Conservation (phyloP, 2,797 vertebrate genomes). For the Alexandromys oeconomus region DNA sequence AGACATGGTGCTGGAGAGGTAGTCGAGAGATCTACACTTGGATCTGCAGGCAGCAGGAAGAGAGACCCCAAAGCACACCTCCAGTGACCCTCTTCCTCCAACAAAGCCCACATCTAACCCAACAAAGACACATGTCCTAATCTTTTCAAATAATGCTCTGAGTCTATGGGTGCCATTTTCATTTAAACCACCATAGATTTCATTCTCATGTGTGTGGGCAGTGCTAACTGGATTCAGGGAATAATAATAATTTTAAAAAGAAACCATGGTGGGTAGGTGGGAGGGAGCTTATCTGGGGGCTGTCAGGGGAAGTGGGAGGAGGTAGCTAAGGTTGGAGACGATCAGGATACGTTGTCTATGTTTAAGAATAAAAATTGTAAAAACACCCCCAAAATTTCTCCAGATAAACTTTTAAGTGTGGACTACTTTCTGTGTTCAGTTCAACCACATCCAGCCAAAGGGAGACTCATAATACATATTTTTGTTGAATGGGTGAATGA, state of each 20-base stretch:
- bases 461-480: background rate
- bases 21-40: background rate
- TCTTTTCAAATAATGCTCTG: background rate
- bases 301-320: background rate
- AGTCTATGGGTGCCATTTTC: background rate
- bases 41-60: background rate
- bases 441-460: background rate
- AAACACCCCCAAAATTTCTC: background rate
- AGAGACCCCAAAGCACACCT: background rate
- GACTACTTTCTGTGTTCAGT: background rate
- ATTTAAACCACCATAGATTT: background rate
- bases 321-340: background rate
- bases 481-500: conserved; percentile 14
- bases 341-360: background rate
- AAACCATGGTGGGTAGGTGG: too few relatives aligned
- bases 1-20: background rate
- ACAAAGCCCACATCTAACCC: background rate
- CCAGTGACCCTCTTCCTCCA: background rate
- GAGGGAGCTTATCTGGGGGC: background rate
- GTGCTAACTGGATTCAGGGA: background rate
- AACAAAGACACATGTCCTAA: background rate
- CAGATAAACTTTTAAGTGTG: background rate
- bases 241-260: background rate
- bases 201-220: background rate
- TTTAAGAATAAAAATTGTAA: background rate